These are phyloP conservation scores for Notodonta dromedarius DNA, from an alignment of 2,888 invertebrate species.

Conservation along the genomic window DNA sequence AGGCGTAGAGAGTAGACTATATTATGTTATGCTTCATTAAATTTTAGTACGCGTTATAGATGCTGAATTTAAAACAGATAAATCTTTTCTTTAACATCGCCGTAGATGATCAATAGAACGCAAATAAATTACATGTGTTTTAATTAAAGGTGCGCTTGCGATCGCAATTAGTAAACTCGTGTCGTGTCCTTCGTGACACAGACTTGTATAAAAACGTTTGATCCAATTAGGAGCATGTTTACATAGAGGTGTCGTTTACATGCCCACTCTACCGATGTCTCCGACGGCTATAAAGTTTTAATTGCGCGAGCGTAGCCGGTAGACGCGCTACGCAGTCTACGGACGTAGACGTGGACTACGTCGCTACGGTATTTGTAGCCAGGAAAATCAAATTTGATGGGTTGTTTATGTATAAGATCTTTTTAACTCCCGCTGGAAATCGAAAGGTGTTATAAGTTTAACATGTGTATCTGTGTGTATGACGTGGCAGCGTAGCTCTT, in stretches of 20 bases:
- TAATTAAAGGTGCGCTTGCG: conserved; percentile 24
- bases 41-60: too few relatives aligned
- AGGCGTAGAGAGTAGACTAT: too few relatives aligned
- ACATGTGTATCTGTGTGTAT: too few relatives aligned
- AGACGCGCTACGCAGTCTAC: conserved; percentile 28
- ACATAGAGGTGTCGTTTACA: conserved; percentile 60
- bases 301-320: conserved; percentile 44
- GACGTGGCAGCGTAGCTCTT: too few relatives aligned
- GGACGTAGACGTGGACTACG: conserved; percentile 35
- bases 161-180: conserved; percentile 34
- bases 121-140: conserved; percentile 30
- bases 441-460: too few relatives aligned
- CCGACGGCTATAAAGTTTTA: conserved; percentile 60
- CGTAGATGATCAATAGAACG: neutral
- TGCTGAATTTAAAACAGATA: too few relatives aligned
- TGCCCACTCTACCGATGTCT: conserved; percentile 52
- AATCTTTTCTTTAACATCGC: neutral
- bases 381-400: neutral
- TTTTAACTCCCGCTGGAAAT: too few relatives aligned
- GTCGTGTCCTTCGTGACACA: conserved; percentile 9
- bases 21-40: too few relatives aligned
- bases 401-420: too few relatives aligned
- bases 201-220: conserved; percentile 38
- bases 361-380: conserved; percentile 27
- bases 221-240: conserved; percentile 57